These are phyloP conservation scores for Dryas iulia DNA, from an alignment of 1,140 invertebrate species.

Conservation along the genomic window DNA sequence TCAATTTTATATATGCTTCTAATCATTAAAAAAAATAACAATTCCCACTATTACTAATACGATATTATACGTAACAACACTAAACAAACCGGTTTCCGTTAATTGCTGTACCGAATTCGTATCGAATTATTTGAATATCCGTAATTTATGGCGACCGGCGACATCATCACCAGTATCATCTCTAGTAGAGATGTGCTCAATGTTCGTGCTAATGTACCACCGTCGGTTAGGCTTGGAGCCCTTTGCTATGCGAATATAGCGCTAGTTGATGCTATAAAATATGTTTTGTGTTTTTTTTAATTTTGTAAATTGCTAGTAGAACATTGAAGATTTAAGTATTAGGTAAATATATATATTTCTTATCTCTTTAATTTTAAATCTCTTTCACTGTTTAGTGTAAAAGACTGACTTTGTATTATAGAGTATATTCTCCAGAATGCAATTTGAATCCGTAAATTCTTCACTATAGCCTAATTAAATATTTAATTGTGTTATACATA, in stretches of 20 bases:
- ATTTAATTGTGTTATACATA: too few species aligned
- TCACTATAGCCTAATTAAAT: too few species aligned
- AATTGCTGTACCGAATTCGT: conserved; percentile 77
- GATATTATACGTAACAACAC: conserved; percentile 37
- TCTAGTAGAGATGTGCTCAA: conserved; percentile 44
- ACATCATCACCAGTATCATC: conserved; percentile 55
- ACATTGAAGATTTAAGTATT: too few species aligned
- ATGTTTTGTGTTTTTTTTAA: too few species aligned
- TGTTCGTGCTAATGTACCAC: conserved; percentile 61
- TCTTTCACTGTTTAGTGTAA: too few species aligned
- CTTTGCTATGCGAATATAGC: background rate
- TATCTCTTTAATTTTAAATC: too few species aligned
- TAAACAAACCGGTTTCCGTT: conserved; percentile 71
- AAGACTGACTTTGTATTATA: too few species aligned
- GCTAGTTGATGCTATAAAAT: background rate
- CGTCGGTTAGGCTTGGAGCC: background rate
- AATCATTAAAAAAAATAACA: background rate
- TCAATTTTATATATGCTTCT: too few species aligned
- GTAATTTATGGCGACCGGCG: conserved; percentile 67
- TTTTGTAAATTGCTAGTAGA: too few species aligned
- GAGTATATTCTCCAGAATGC: too few species aligned
- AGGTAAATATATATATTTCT: too few species aligned
- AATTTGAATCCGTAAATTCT: too few species aligned
- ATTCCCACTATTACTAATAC: background rate
- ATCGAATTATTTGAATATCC: conserved; percentile 74